Conservation (phyloP, 1,140 invertebrate species). For the Meloidogyne floridensis region DNA sequence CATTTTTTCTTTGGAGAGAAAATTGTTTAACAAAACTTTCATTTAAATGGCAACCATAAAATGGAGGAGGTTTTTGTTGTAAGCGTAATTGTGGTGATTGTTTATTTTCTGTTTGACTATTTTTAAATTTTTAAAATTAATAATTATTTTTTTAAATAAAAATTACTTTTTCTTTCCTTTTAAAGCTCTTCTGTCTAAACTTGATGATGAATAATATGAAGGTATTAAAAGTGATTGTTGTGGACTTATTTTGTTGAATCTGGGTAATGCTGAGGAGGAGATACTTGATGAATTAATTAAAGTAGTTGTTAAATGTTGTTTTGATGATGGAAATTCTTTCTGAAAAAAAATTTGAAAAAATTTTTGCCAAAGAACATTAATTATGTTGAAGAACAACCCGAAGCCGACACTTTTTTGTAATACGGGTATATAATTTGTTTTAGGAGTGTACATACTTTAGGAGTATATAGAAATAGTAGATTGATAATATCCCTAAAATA, state of each 20-base stretch:
- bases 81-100: background rate
- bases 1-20: background rate
- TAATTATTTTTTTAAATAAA: background rate
- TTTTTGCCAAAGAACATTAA: too few relatives aligned
- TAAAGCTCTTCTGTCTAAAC: constrained; percentile 6
- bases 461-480: too few relatives aligned
- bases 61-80: constrained; percentile 1
- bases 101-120: background rate
- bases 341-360: too few relatives aligned
- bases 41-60: background rate
- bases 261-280: background rate
- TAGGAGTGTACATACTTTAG: too few relatives aligned
- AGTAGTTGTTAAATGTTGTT: background rate
- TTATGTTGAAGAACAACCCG: too few relatives aligned
- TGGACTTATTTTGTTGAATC: constrained; percentile 6
- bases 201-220: constrained; percentile 1
- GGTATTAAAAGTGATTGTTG: constrained; percentile 2
- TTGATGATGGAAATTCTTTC: too few relatives aligned
- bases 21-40: background rate
- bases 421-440: too few relatives aligned
- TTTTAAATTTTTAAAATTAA: too few relatives aligned
- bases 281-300: background rate
- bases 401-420: too few relatives aligned
- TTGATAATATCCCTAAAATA: too few relatives aligned
- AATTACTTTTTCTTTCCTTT: background rate